Percentiles rank a stretch among this genome's conserved stretches.
phyloP scores from a whole-genome alignment of 2,113 vertebrate genomes.

The Paradisaea rubra region DNA sequence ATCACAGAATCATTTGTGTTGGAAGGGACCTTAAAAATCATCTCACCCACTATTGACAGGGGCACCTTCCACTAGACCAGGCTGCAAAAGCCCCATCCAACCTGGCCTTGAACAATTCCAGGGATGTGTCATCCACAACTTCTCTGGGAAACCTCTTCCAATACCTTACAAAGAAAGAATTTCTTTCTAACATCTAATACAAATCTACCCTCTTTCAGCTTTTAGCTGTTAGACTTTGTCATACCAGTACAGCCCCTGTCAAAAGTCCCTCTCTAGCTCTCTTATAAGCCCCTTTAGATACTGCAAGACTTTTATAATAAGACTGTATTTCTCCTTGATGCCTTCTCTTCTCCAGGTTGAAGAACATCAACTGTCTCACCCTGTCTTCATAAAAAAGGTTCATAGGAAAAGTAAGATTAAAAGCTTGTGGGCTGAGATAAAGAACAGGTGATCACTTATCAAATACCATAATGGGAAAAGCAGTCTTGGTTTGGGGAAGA shows the following conservation, averaged over 20 bases:
- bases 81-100: not conserved
- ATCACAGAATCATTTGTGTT: not conserved
- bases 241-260: not conserved
- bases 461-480: not conserved
- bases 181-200: not conserved
- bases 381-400: not conserved
- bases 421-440: not conserved
- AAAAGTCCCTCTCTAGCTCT: not conserved
- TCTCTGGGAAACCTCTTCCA: not conserved
- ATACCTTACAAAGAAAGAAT: not conserved
- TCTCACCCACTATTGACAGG: too few species aligned
- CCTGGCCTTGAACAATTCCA: not conserved
- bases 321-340: not conserved
- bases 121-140: not conserved
- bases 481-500: not conserved
- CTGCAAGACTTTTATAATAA: not conserved
- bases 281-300: not conserved
- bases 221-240: not conserved
- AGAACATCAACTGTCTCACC: not conserved
- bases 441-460: not conserved
- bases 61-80: not conserved
- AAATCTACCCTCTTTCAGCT: not conserved
- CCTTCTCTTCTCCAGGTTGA: not conserved
- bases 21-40: not conserved
- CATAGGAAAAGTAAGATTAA: not conserved